Base-by-base conservation (phyloP, 2,888 invertebrate genomes). In the Calliopum simillimum region DNA sequence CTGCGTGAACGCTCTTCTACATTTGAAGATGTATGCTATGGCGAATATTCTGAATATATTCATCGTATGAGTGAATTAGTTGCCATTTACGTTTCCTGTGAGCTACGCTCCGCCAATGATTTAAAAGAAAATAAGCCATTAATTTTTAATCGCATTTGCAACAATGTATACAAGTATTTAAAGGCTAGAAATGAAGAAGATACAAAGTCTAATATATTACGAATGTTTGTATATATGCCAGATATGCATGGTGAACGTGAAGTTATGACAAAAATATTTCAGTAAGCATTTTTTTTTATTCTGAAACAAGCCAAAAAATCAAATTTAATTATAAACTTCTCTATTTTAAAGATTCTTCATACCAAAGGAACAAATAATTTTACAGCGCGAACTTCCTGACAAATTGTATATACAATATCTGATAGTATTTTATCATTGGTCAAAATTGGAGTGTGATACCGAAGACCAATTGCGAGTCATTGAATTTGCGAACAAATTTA, bases 371-470 rank as follows among this genome's bases (percentile, higher is more conserved):
- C 23, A 44, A 53, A 13, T 68, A 59, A n/a, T 76, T 64, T 73
- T 73, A 2, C 81, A 81, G 67, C 55, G 59, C 0, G 81, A 82
- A 71, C 59, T 82, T 49, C 76, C 80, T 2, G 82, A 81, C 74
- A 80, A 75, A 56, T 70, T 77, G 14, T 81, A 74, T 59, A 79
- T 81, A 67, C 77, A 81, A 75, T 82, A 81, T 68, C 75, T 81
- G 64, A 77, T 81, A 64, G 76, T 81, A 72, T 82, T 82, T 69
- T 80, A 80, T 73, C 76, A 77, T 41, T 81, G 81, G 81, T 76
- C 77, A 58, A 75, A 76, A 49, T 71, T 81, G 64, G 78, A 80
- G 62, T 67, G 72, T 6, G 76, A 79, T 55, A 73, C 74, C 21
- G 53, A 67, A 12, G 75, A 69, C 11, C 76, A 72, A 23, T 73